Base-by-base conservation (phyloP, 2,888 invertebrate genomes). In the Ecliptopera silaceata region DNA sequence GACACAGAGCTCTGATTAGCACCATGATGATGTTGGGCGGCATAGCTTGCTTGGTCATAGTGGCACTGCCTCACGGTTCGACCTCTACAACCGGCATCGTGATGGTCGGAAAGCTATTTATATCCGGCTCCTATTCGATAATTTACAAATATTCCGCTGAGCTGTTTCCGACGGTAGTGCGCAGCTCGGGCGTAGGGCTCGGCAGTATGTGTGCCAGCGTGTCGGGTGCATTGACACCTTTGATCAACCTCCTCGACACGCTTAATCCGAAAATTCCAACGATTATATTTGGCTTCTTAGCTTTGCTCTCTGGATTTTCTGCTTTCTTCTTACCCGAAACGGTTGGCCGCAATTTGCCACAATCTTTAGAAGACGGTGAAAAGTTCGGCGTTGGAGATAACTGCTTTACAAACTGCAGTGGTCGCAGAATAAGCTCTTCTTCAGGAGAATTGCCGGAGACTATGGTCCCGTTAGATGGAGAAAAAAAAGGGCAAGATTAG, bases 131-230 rank as follows among this genome's bases (percentile, higher is more conserved):
- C 0, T 97, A 96, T 80, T 96, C 96, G 0, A 95, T 97, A 13
- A 94, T 96, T 62, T 97, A 96, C 79, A 97, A 97, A 74, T 97
- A 96, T 79, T 96, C 97, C 0, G 97, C 97, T 0, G 97, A 97
- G 83, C 80, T 97, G 5, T 97, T 96, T 73, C 97, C 97, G 0
- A 97, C 97, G 0, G 96, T 96, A 0, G 93, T 97, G 1, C 92
- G 97, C 15, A 97, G 96, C 77, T 96, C 96, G 0, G 96, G 96
- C 0, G 93, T 97, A 68, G 97, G 97, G 0, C 86, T 97, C 20
- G 96, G 96, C 3, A 95, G 96, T 3, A 97, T 96, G 96, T 96
- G 95, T 69, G 97, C 97, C 1, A 94, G 97, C 86, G 90, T 96
- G 1, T 95, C 96, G 2, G 96, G 96, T 0, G 95, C 96, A 2